Conservation (phyloP, 23 tunicate species). For the Diplosoma virens region DNA sequence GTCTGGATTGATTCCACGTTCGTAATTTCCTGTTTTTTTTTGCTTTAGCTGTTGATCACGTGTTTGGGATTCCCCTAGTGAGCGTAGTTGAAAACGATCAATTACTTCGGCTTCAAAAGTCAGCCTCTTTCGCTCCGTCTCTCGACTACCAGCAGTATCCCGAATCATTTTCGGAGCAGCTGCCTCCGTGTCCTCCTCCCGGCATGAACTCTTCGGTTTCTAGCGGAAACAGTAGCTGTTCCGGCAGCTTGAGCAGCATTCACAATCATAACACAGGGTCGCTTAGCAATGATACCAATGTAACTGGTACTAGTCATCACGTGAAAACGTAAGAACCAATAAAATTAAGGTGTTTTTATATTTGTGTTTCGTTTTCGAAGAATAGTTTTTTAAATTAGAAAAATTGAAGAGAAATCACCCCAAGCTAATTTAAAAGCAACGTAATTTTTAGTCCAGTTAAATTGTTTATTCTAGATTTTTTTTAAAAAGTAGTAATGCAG, state of each 20-base stretch:
- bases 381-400: too few species aligned
- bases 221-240: slow-evolving; percentile 14
- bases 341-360: too few species aligned
- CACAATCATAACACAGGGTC: too few species aligned
- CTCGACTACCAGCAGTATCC: slow-evolving; percentile 14
- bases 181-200: background rate
- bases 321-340: too few species aligned
- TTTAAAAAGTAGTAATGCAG: too few species aligned
- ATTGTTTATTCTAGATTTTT: too few species aligned
- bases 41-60: slow-evolving; percentile 53
- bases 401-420: too few species aligned
- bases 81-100: slow-evolving; percentile 95
- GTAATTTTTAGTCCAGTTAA: too few species aligned
- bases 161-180: background rate
- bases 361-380: too few species aligned
- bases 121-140: slow-evolving; percentile 54
- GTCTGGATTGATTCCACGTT: background rate
- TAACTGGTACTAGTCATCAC: too few species aligned
- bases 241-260: slow-evolving; percentile 32
- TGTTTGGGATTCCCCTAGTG: slow-evolving; percentile 85
- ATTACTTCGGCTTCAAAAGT: slow-evolving; percentile 81
- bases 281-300: too few species aligned
- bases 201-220: background rate
- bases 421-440: too few species aligned
- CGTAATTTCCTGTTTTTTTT: background rate